phyloP scores from a whole-genome alignment of 2,888 invertebrate species.

The Andrena bicolor region DNA sequence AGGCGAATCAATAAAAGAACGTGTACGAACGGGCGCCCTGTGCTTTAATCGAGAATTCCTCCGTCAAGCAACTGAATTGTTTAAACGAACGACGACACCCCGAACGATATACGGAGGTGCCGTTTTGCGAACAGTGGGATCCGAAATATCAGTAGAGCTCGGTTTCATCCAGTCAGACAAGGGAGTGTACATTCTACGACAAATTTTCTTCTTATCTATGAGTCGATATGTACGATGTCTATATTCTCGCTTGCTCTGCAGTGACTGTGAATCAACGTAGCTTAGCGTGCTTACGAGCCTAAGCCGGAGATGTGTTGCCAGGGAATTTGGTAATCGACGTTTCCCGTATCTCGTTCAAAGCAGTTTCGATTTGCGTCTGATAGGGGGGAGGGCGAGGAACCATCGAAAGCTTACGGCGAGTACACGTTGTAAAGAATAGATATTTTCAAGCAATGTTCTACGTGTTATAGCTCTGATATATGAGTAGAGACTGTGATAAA shows the following conservation, averaged over 20 bases:
- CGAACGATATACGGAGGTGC: not conserved
- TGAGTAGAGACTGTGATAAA: slow-evolving; percentile 78
- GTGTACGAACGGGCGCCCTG: slow-evolving; percentile 29
- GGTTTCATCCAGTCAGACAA: not conserved
- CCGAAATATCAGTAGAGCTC: not conserved
- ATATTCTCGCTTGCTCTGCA: slow-evolving; percentile 65
- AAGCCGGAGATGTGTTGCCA: slow-evolving; percentile 63
- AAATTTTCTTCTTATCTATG: slow-evolving; percentile 28
- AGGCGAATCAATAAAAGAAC: slow-evolving; percentile 22
- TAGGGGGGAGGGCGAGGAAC: slow-evolving; percentile 8
- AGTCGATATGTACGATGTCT: slow-evolving; percentile 24
- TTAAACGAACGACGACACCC: no score
- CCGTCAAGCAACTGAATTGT: no score
- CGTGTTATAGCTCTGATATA: slow-evolving; percentile 78
- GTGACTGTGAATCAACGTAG: slow-evolving; percentile 63
- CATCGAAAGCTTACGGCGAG: slow-evolving; percentile 65
- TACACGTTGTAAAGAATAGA: slow-evolving; percentile 66
- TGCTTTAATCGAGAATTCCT: not conserved
- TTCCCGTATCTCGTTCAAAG: not conserved
- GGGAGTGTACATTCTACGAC: not conserved
- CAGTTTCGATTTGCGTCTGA: not conserved
- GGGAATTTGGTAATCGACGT: not conserved
- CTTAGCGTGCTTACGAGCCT: slow-evolving; percentile 64
- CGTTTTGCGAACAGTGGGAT: not conserved
- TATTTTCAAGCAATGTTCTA: slow-evolving; percentile 73